Conservation (phyloP, 2,113 vertebrate species). For the Budorcas taxicolor region DNA sequence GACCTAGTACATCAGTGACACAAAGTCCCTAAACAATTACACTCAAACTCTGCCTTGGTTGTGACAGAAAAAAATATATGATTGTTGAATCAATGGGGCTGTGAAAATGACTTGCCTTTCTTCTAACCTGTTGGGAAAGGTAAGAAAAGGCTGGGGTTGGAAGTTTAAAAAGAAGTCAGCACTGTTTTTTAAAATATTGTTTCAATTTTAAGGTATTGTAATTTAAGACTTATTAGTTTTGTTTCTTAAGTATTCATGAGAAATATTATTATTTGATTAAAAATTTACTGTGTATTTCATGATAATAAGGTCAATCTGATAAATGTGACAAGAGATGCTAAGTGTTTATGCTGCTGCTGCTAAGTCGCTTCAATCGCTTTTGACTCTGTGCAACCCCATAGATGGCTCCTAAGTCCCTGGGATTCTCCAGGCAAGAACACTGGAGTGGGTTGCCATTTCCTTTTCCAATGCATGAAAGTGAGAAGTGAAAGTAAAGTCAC, state of each 20-base stretch:
- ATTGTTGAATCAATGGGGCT: background rate
- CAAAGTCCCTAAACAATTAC: constrained; percentile 29
- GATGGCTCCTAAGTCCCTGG: too few relatives aligned
- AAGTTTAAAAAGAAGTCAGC: background rate
- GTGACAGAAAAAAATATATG: background rate
- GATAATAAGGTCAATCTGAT: background rate
- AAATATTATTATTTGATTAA: background rate
- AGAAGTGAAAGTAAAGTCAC: too few relatives aligned
- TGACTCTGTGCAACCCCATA: too few relatives aligned
- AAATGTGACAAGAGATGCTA: background rate
- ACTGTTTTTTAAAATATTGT: background rate
- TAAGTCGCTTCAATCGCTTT: too few relatives aligned
- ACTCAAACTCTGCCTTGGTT: background rate
- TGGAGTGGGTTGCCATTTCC: too few relatives aligned
- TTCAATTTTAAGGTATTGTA: background rate
- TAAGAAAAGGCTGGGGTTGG: background rate
- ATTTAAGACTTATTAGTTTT: background rate
- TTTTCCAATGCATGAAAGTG: too few relatives aligned
- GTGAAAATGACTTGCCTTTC: background rate
- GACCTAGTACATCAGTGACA: background rate
- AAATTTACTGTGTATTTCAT: background rate
- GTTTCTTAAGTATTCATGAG: background rate
- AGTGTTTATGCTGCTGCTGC: background rate
- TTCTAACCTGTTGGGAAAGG: background rate
- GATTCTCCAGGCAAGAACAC: too few relatives aligned